Percentiles rank a stretch among this genome's conserved stretches.
These are phyloP conservation scores for Schizothorax lantsangensis DNA, from an alignment of 2,797 vertebrate species.

Conservation along the genomic window DNA sequence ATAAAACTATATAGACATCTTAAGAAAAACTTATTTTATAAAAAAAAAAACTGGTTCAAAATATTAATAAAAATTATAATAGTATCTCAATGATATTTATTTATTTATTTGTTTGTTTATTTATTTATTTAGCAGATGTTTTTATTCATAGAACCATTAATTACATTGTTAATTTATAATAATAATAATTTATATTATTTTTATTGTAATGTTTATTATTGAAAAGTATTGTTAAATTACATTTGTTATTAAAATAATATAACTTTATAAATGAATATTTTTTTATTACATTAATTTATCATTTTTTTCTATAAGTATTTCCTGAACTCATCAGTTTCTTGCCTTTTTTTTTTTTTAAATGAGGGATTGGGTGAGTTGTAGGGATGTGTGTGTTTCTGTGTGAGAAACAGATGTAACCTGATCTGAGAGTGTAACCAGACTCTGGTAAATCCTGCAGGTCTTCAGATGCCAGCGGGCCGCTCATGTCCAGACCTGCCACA, in stretches of 20 bases:
- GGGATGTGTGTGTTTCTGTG: not conserved
- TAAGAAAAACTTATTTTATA: not conserved
- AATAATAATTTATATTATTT: no score
- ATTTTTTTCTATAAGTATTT: no score
- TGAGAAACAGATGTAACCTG: conserved; percentile 22
- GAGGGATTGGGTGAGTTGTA: not conserved
- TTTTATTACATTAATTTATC: not conserved
- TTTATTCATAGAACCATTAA: not conserved
- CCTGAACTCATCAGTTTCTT: not conserved
- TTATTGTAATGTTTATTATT: not conserved
- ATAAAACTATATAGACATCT: not conserved
- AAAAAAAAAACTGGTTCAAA: not conserved
- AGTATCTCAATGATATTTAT: not conserved
- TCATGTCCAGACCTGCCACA: not conserved
- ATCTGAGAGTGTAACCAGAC: conserved; percentile 20
- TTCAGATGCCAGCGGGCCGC: not conserved
- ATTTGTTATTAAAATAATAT: not conserved
- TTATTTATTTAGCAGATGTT: not conserved
- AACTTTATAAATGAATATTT: not conserved
- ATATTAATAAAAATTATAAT: not conserved
- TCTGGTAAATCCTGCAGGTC: not conserved
- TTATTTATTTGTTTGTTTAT: not conserved
- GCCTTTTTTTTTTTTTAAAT: no score
- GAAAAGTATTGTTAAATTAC: not conserved
- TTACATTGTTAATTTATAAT: not conserved